Evolutionary conservation across 2,113 vertebrate genomes (phyloP), one percentile per base, ranked within the genome.

Genomic region (Peromyscus maniculatus): DNA sequence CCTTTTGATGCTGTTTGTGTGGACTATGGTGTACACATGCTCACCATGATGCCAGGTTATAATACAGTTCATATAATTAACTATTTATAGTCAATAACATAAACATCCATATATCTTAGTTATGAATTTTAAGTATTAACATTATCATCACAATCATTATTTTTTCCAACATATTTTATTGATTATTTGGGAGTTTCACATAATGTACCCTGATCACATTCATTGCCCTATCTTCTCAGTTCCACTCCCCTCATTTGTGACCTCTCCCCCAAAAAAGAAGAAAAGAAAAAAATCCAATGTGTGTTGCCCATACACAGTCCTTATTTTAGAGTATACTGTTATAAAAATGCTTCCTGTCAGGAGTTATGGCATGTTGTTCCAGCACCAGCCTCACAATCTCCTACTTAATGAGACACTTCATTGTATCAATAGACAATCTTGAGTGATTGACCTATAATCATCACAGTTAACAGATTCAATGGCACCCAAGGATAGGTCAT

Each of bases 331-430:
- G 16, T 86, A 2, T 31, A 46, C 0, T 75, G 12, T n/a, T 59
- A 39, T 39, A 39, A 26, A 39, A 62, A 39, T 26, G 4, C 52
- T 24, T 22, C n/a, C 22, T 83, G 11, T 62, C 26, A 62, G 7
- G 6, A 24, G 1, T 0, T 8, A 15, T 62, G 13, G 2, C 5
- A 39, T 39, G 6, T 8, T 24, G 36, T 24, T 6, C 21, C 22
- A 83, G 22, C 80, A 62, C 3, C 13, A 43, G 5, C 1, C n/a
- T 62, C 36, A 26, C 3, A 26, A 62, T 39, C 55, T 62, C 11
- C 12, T 59, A 2, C 11, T 26, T 39, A 15, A 7, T 5, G 39
- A 59, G 11, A 2, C 26, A 1, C 24, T 39, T 16, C 26, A 59
- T 62, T 83, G 22, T 62, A 15, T 39, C 12, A 83, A 62, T 28